Percentiles rank a stretch among this genome's conserved stretches.
Conservation (phyloP, 2,797 vertebrate species). For the Choloepus didactylus region DNA sequence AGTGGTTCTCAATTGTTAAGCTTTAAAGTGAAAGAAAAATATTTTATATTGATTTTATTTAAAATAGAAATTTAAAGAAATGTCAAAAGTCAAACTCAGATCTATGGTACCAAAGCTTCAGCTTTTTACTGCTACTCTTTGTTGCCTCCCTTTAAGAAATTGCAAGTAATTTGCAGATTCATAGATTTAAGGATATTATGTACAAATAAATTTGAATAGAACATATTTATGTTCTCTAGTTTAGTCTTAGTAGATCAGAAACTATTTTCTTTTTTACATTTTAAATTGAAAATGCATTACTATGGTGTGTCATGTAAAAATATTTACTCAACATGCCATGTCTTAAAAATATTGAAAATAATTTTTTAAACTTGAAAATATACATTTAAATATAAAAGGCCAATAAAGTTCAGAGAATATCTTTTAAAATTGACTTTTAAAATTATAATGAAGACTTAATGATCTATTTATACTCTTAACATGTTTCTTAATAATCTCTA, state of each 20-base stretch:
- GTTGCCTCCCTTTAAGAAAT: neutral
- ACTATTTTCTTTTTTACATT: neutral
- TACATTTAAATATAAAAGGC: slow-evolving; percentile 9
- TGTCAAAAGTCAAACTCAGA: slow-evolving; percentile 2
- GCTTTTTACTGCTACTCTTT: neutral
- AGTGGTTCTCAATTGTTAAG: neutral
- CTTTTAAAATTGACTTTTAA: slow-evolving; percentile 32
- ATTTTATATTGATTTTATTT: slow-evolving; percentile 40
- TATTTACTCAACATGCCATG: neutral
- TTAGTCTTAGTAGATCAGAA: neutral
- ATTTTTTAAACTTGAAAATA: neutral
- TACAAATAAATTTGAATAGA: slow-evolving; percentile 33
- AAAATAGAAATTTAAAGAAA: slow-evolving; percentile 1
- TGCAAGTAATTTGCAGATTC: neutral
- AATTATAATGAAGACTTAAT: slow-evolving; percentile 12
- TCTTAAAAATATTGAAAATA: slow-evolving; percentile 46
- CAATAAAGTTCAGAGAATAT: neutral
- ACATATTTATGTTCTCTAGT: neutral
- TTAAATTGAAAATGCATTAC: neutral
- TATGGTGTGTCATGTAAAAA: neutral
- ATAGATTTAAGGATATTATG: neutral
- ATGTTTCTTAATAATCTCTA: slow-evolving; percentile 21
- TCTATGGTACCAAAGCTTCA: neutral
- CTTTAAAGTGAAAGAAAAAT: neutral
- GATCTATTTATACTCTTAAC: neutral